Conservation (phyloP, 2,113 vertebrate species). For the Nothoprocta pentlandii region DNA sequence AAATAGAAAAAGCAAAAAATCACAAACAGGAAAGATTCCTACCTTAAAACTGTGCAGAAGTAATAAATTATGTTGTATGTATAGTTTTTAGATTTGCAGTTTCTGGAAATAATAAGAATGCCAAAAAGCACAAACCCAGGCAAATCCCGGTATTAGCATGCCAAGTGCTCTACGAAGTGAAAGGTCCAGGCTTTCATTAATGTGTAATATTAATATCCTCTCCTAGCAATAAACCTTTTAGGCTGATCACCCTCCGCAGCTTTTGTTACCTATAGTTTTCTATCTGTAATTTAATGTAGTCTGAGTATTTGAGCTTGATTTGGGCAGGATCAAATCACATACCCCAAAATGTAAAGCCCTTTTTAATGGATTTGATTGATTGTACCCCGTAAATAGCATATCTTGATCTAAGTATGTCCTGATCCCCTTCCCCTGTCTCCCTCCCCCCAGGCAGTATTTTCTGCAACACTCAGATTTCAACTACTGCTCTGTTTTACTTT, state of each 20-base stretch:
- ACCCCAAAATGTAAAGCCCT: neutral
- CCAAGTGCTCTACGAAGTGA: conserved; percentile 56
- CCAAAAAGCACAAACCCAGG: conserved; percentile 25
- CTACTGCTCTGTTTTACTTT: neutral
- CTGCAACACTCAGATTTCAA: neutral
- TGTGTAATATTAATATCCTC: conserved; percentile 16
- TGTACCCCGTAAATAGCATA: neutral
- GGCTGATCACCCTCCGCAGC: conserved; percentile 32
- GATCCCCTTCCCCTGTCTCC: neutral
- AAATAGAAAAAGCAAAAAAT: conserved; percentile 12
- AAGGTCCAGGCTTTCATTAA: conserved; percentile 52
- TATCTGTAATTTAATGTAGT: neutral
- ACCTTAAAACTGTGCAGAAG: neutral
- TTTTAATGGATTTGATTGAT: neutral
- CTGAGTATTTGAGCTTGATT: neutral
- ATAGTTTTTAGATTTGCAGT: conserved; percentile 27
- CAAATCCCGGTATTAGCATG: conserved; percentile 35
- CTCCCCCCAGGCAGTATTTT: neutral
- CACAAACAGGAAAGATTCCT: neutral
- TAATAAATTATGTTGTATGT: neutral
- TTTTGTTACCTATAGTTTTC: neutral
- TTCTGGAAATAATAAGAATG: conserved; percentile 47
- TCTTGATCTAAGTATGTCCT: neutral
- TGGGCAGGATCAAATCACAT: neutral
- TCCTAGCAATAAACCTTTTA: conserved; percentile 50